These are phyloP conservation scores for Leucoma salicis DNA, from an alignment of 2,888 invertebrate genomes.

Conservation along the genomic window DNA sequence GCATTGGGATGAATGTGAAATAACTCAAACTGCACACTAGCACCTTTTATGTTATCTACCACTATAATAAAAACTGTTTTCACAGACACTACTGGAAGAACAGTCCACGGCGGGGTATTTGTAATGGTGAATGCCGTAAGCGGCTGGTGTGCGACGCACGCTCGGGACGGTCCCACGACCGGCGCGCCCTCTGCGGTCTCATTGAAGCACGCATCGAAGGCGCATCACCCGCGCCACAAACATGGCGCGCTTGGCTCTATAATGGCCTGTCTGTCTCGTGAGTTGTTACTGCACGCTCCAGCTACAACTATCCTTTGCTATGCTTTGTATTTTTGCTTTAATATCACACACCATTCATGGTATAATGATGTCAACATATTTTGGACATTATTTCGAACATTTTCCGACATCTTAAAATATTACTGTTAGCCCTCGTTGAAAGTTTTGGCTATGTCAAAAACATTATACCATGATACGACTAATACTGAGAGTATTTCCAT, in stretches of 20 bases:
- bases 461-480: too few species aligned
- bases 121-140: conserved; percentile 93
- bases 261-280: conserved; percentile 94
- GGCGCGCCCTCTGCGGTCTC: conserved; percentile 90
- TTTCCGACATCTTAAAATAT: too few species aligned
- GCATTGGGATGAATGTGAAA: too few species aligned
- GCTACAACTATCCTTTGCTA: conserved; percentile 9
- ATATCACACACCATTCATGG: not conserved
- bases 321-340: conserved; percentile 20
- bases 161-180: conserved; percentile 93
- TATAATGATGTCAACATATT: not conserved
- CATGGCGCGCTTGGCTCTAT: conserved; percentile 94
- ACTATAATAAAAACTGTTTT: too few species aligned
- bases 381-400: too few species aligned
- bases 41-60: too few species aligned
- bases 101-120: conserved; percentile 90
- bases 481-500: too few species aligned
- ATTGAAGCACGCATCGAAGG: conserved; percentile 93
- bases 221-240: conserved; percentile 84
- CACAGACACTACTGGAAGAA: conserved; percentile 93
- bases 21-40: too few species aligned
- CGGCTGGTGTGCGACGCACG: conserved; percentile 92
- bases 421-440: too few species aligned
- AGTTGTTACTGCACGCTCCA: conserved; percentile 63
- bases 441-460: too few species aligned